A percentile compares a stretch with the other conserved stretches of the same genome.
These are phyloP conservation scores for Calliopsis andreniformis DNA, from an alignment of 1,140 invertebrate genomes.

Conservation along the genomic window DNA sequence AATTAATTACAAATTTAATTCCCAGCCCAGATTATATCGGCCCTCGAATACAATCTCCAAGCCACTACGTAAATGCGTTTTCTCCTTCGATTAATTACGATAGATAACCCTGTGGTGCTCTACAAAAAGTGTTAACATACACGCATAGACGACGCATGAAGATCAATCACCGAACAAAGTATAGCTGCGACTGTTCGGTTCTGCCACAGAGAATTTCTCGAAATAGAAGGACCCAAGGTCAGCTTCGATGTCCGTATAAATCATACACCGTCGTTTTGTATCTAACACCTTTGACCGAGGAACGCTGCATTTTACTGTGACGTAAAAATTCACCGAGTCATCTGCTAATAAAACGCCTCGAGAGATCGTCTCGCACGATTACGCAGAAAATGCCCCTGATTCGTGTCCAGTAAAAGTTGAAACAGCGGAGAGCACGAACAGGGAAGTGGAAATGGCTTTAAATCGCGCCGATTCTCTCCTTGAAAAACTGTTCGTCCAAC, in stretches of 20 bases:
- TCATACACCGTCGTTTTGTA: conserved; percentile 16
- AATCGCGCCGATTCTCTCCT: neutral
- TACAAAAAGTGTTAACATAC: conserved; percentile 34
- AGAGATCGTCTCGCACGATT: neutral
- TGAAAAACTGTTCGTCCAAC: neutral
- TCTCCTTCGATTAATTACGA: conserved; percentile 63
- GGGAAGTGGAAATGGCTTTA: no score
- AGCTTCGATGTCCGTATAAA: conserved; percentile 40
- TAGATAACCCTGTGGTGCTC: conserved; percentile 33
- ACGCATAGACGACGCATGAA: conserved; percentile 39
- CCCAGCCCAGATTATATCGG: neutral
- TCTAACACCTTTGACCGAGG: neutral
- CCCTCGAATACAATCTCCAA: conserved; percentile 45
- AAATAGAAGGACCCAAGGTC: conserved; percentile 36
- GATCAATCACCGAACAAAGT: conserved; percentile 57
- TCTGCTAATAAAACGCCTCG: neutral
- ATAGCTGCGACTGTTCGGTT: conserved; percentile 62
- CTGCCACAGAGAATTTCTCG: conserved; percentile 59
- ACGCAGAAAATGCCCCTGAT: neutral
- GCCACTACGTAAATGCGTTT: conserved; percentile 58
- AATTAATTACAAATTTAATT: conserved; percentile 42
- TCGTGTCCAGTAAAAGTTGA: neutral
- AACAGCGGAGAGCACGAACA: neutral
- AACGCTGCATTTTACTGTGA: neutral
- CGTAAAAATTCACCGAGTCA: conserved; percentile 1